These are phyloP conservation scores for Papilio polytes DNA, from an alignment of 1,140 invertebrate genomes.

Conservation along the genomic window DNA sequence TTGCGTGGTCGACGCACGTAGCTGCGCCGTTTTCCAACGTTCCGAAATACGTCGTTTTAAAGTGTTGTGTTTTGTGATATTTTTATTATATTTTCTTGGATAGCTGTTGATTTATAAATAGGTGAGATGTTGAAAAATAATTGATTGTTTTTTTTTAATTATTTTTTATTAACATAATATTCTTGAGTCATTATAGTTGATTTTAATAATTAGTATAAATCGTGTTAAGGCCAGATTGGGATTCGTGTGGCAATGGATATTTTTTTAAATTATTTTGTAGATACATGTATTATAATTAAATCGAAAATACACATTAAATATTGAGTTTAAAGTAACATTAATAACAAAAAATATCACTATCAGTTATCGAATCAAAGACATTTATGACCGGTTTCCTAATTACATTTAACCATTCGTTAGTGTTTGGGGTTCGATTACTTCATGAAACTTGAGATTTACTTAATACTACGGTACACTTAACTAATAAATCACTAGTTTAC, in stretches of 20 bases:
- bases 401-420: too few species aligned
- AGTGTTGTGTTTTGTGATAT: constrained; percentile 35
- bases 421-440: too few species aligned
- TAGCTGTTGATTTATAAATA: not conserved
- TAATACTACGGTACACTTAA: too few species aligned
- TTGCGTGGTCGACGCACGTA: constrained; percentile 51
- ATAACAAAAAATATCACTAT: too few species aligned
- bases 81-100: constrained; percentile 37
- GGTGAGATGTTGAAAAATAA: not conserved
- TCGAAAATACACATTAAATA: not conserved
- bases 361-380: too few species aligned
- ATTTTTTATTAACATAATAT: not conserved
- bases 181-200: not conserved
- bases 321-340: too few species aligned
- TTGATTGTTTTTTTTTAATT: not conserved
- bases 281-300: not conserved
- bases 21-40: constrained; percentile 42
- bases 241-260: constrained; percentile 38
- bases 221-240: constrained; percentile 43
- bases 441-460: too few species aligned
- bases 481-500: too few species aligned
- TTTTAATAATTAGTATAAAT: constrained; percentile 6
- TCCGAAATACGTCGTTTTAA: constrained; percentile 41
- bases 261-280: constrained; percentile 27
- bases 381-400: too few species aligned